Evolutionary conservation across 2,113 vertebrate genomes (phyloP).

Genomic region (Oryzias melastigma): DNA sequence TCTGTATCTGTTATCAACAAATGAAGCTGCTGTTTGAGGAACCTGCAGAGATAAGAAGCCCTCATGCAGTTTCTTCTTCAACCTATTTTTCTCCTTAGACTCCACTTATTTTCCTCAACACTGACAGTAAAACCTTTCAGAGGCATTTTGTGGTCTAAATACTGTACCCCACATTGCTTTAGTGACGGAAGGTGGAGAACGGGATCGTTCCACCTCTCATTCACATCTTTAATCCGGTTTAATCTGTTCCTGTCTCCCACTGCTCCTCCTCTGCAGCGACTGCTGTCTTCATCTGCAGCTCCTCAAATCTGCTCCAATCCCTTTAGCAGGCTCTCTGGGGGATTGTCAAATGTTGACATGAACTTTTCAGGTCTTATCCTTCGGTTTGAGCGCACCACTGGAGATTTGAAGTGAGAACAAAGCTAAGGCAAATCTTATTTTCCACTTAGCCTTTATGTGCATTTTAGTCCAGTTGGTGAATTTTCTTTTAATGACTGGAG

Average conservation of each 20-base stretch:
- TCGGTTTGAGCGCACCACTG: not conserved
- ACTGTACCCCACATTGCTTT: no score
- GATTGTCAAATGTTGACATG: not conserved
- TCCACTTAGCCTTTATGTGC: not conserved
- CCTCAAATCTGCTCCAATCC: slow-evolving; percentile 26
- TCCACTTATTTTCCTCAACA: no score
- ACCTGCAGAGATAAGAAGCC: not conserved
- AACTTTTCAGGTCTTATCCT: not conserved
- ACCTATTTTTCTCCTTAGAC: no score
- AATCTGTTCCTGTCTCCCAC: slow-evolving; percentile 12
- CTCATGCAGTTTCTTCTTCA: no score
- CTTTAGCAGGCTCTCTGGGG: not conserved
- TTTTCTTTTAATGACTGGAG: not conserved
- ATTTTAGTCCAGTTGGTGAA: not conserved
- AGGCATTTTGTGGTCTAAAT: not conserved
- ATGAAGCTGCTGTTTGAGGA: not conserved
- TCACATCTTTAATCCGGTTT: slow-evolving; percentile 18
- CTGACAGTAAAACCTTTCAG: not conserved
- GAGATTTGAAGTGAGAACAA: not conserved
- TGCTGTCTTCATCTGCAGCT: not conserved
- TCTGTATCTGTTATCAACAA: not conserved
- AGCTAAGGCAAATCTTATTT: not conserved
- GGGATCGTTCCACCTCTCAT: slow-evolving; percentile 1
- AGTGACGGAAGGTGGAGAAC: no score
- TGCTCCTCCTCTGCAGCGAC: slow-evolving; percentile 15